phyloP scores from a whole-genome alignment of 2,888 invertebrate species.

The Nipponacmea schrenckii region DNA sequence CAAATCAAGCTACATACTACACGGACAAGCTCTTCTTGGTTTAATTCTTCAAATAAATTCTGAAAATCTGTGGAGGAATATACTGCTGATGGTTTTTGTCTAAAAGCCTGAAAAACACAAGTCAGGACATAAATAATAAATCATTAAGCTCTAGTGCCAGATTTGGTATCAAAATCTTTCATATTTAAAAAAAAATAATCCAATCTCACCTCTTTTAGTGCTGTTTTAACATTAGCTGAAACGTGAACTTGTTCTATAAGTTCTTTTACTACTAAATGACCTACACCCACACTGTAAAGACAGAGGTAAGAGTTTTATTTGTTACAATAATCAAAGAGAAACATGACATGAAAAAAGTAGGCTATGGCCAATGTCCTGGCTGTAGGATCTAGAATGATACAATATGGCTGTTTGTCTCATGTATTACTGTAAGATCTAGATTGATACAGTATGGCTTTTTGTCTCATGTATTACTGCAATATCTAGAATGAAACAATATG shows the following conservation, averaged over 20 bases:
- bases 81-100: slow-evolving; percentile 10
- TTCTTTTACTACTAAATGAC: slow-evolving; percentile 29
- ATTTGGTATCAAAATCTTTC: neutral
- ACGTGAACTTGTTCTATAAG: slow-evolving; percentile 34
- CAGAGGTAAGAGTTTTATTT: neutral
- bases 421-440: too few relatives aligned
- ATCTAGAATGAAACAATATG: too few relatives aligned
- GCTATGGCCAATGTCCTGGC: too few relatives aligned
- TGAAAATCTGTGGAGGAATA: slow-evolving; percentile 33
- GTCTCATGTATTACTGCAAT: too few relatives aligned
- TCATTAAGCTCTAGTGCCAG: neutral
- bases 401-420: too few relatives aligned
- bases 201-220: slow-evolving; percentile 30
- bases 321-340: too few relatives aligned
- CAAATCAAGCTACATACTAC: neutral
- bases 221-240: slow-evolving; percentile 31
- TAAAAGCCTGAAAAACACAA: slow-evolving; percentile 24
- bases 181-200: neutral
- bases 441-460: too few relatives aligned
- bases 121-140: neutral
- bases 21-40: slow-evolving; percentile 21
- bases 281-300: slow-evolving; percentile 33
- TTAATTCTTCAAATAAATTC: slow-evolving; percentile 28
- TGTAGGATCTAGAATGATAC: too few relatives aligned
- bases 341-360: too few relatives aligned